Percentiles rank a stretch among this genome's conserved stretches.
Conservation (phyloP, 2,888 invertebrate species). For the Tenthredo distinguenda region DNA sequence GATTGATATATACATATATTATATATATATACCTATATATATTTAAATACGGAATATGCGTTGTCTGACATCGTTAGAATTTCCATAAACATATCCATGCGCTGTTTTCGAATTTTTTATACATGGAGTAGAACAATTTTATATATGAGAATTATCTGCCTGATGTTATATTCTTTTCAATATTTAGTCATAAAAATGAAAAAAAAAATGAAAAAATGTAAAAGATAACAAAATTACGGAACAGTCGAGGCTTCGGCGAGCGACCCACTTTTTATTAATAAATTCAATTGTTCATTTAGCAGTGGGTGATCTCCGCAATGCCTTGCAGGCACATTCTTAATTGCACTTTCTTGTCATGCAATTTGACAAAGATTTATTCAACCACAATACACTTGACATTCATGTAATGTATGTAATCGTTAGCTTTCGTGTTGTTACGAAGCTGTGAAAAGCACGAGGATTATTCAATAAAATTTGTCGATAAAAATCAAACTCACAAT, state of each 20-base stretch:
- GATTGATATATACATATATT: background rate
- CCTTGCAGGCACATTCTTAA: slow-evolving; percentile 5
- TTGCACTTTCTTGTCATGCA: background rate
- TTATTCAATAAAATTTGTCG: background rate
- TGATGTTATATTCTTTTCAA: background rate
- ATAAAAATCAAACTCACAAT: background rate
- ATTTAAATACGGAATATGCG: background rate
- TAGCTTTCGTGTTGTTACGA: background rate
- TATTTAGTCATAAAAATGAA: background rate
- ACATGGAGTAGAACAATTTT: background rate
- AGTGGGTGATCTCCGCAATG: background rate
- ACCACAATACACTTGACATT: slow-evolving; percentile 16
- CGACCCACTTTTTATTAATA: background rate
- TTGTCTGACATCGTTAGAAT: slow-evolving; percentile 14
- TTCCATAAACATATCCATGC: background rate
- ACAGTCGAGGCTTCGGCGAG: background rate
- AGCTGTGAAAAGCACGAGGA: background rate
- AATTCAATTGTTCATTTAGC: background rate
- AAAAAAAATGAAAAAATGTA: background rate
- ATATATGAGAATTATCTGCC: background rate
- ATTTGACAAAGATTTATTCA: slow-evolving; percentile 13
- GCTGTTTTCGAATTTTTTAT: background rate
- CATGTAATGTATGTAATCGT: background rate
- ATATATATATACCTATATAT: too few species aligned
- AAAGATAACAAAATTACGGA: background rate